Evolutionary conservation across 2,113 vertebrate species (phyloP), one percentile per base, ranked within the genome.

Genomic region (Alosa alosa): DNA sequence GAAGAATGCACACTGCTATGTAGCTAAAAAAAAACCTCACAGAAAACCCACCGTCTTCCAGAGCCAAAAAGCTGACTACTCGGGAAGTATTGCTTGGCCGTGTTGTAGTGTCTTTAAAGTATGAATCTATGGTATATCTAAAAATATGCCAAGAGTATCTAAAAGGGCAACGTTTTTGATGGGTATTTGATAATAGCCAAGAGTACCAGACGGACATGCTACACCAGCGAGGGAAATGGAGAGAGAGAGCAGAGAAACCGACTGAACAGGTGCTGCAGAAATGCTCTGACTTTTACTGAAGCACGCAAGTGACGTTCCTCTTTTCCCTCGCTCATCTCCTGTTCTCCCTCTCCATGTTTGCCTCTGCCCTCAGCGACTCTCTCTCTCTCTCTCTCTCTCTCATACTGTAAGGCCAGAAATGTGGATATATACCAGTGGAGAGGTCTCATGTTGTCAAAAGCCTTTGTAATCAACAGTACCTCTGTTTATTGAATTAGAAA

Each of bases 221-320:
- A 49, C 47, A 49, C 47, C 10, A 49, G 47, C 2, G 47, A 49
- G 47, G 47, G 47, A 64, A 20, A 64, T 3, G 22, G 57, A 64
- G 55, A 57, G 55, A 64, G 20, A 64, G 57, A 8, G 57, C 22
- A 57, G 17, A 57, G 15, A 57, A 1, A 10, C 1, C 8, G 6
- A 64, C 22, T 64, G 57, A 64, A 57, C 55, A 57, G 55, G 57
- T 7, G 57, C 22, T 64, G 22, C 4, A 22, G 0, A 64, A n/a
- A 64, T 22, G 57, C 57, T 64, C 57, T 64, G 57, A 22, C 57
- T n/a, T 64, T 85, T 9, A 36, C 57, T 47, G 39, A 5, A 22
- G 68, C 2, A 25, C 55, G 47, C 20, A 18, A 45, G 52, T 86
- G 85, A 86, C 85, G 81, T 86, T 86, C 82, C 18, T 81, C 25